Evolutionary conservation across 64 coral and sea anemone genomes (phyloP), one percentile per base, ranked within the genome.

Genomic region (Dendronephthya gigantea): DNA sequence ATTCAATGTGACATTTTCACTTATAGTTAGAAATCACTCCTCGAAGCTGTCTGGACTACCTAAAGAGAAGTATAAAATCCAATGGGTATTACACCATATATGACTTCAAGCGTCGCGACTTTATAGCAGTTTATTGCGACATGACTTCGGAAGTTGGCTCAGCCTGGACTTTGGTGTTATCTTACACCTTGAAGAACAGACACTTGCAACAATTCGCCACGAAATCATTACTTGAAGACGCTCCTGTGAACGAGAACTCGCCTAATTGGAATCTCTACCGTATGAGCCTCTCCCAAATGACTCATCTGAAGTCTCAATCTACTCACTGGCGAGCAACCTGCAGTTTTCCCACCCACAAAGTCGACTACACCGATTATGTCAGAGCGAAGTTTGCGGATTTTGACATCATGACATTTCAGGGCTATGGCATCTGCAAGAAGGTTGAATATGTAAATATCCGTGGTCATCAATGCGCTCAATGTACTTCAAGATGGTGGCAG

Each of bases 231-330:
- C 15, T 15, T 0, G 13, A 4, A 9, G 70, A 90, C 49, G 19
- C 40, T 6, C 88, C 88, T 4, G 65, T 90, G 1, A 90, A 85
- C 66, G 82, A 72, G 47, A 85, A 50, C 22, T 48, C 65, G 36
- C 91, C 91, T 2, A 93, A 93, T 50, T 89, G 91, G 88, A 32
- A 75, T 9, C 12, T 50, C 32, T 93, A 90, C 87, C 74, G 92
- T 2, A 70, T 90, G 88, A 76, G 84, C 4, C 1, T 82, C 32
- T 82, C 43, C 14, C 35, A 68, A 47, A 92, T 92, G 90, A 87
- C 39, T 6, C 76, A 76, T 30, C 11, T 93, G 1, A 84, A 55
- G 41, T 83, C 29, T n/a, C 76, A 87, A 8, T 93, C 92, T 1
- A 68, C 84, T 36, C 85, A 90, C 66, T 93, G 84, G 84, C 39